These are phyloP conservation scores for Ormyrus thymus DNA, from an alignment of 2,888 invertebrate species.

Conservation along the genomic window DNA sequence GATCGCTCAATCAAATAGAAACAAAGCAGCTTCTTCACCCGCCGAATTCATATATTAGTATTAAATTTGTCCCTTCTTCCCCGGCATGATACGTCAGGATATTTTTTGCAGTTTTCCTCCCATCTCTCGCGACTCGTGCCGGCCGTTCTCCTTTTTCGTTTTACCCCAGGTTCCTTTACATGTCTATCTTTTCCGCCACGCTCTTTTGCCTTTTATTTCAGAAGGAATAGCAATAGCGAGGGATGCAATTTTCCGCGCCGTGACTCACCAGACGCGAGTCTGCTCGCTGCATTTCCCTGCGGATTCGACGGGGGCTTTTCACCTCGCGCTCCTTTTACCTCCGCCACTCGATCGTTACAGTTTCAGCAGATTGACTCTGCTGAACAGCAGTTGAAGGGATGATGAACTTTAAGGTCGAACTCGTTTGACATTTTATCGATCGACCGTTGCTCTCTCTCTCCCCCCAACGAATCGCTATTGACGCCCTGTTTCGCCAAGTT, in stretches of 20 bases:
- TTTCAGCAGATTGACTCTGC: conserved; percentile 35
- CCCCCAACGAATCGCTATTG: background rate
- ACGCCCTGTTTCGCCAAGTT: no score
- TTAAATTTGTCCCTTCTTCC: no score
- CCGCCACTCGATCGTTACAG: conserved; percentile 15
- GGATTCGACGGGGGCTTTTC: conserved; percentile 3
- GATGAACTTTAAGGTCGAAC: conserved; percentile 25
- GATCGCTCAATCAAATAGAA: no score
- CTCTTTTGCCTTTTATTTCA: conserved; percentile 8
- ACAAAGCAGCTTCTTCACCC: no score
- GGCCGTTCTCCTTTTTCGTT: no score
- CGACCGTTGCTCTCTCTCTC: background rate
- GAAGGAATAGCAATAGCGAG: background rate
- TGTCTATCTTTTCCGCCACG: background rate
- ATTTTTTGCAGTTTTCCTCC: no score
- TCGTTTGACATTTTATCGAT: conserved; percentile 22
- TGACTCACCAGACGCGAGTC: background rate
- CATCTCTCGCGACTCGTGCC: no score
- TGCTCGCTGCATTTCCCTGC: conserved; percentile 30
- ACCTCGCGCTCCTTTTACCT: conserved; percentile 7
- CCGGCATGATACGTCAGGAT: no score
- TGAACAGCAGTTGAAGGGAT: background rate
- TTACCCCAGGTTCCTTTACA: background rate
- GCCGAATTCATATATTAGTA: no score
- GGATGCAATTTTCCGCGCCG: conserved; percentile 40